Percentiles rank a stretch among this genome's conserved stretches.
Conservation (phyloP, 2,888 invertebrate species). For the Cryptus armator region DNA sequence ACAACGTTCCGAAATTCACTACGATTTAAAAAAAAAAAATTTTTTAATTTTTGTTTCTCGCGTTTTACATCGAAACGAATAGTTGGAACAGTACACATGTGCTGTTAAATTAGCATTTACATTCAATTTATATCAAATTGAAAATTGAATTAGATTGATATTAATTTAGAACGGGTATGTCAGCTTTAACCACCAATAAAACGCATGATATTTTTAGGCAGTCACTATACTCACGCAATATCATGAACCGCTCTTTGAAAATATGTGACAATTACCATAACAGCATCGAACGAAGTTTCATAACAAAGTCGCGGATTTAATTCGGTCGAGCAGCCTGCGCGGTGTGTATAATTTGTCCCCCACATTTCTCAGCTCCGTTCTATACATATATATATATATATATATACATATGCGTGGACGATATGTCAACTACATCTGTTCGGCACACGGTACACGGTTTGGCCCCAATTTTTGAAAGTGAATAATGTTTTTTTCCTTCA, state of each 20-base stretch:
- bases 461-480: neutral
- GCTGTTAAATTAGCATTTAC: no score
- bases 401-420: slow-evolving; percentile 1
- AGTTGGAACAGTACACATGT: no score
- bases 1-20: no score
- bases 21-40: no score
- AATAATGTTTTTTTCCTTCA: neutral
- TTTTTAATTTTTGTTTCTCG: no score
- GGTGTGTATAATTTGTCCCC: slow-evolving; percentile 6
- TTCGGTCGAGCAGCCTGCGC: slow-evolving; percentile 22
- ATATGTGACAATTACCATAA: neutral
- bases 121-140: no score
- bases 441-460: neutral
- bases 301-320: slow-evolving; percentile 11
- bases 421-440: slow-evolving; percentile 15
- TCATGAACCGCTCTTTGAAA: neutral
- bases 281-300: slow-evolving; percentile 1
- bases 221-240: neutral
- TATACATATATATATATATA: neutral
- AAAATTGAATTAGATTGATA: no score
- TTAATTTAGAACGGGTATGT: no score
- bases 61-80: no score
- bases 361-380: neutral
- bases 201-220: no score
- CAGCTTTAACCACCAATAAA: no score